Conservation (phyloP, 1,140 invertebrate genomes). For the Macrotrachela quadricornifera region DNA sequence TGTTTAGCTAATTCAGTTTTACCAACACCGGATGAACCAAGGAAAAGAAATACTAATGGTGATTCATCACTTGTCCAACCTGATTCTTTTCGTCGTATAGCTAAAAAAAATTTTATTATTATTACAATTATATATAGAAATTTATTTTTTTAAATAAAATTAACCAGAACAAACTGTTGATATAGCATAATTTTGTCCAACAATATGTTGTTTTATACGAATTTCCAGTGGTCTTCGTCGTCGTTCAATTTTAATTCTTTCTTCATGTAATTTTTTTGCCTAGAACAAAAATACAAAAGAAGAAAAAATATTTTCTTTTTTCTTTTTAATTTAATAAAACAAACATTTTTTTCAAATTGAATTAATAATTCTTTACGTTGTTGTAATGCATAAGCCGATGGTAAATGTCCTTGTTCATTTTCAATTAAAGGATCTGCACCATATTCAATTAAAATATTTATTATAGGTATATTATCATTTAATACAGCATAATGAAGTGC, state of each 20-base stretch:
- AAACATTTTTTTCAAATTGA: conserved; percentile 24
- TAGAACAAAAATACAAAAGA: conserved; percentile 3
- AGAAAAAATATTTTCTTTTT: background rate
- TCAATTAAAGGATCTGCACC: conserved; percentile 36
- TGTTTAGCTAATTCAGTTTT: conserved; percentile 79
- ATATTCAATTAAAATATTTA: conserved; percentile 28
- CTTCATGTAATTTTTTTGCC: conserved; percentile 32
- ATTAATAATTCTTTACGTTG: conserved; percentile 30
- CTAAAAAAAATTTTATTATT: conserved; percentile 27
- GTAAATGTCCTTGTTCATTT: conserved; percentile 52
- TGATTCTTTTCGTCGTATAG: conserved; percentile 71
- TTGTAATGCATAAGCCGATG: conserved; percentile 43
- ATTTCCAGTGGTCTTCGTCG: conserved; percentile 66
- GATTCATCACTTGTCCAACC: conserved; percentile 69
- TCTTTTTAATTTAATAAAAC: background rate
- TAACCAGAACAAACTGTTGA: conserved; percentile 56
- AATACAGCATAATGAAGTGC: conserved; percentile 70
- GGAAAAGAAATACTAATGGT: conserved; percentile 69
- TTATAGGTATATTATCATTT: conserved; percentile 41
- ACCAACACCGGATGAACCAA: conserved; percentile 76
- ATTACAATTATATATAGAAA: background rate
- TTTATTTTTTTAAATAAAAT: background rate
- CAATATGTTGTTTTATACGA: conserved; percentile 55
- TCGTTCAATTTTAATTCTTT: conserved; percentile 53
- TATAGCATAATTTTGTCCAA: conserved; percentile 70